These are phyloP conservation scores for Apamea epomidion DNA, from an alignment of 2,888 invertebrate species.

Conservation along the genomic window DNA sequence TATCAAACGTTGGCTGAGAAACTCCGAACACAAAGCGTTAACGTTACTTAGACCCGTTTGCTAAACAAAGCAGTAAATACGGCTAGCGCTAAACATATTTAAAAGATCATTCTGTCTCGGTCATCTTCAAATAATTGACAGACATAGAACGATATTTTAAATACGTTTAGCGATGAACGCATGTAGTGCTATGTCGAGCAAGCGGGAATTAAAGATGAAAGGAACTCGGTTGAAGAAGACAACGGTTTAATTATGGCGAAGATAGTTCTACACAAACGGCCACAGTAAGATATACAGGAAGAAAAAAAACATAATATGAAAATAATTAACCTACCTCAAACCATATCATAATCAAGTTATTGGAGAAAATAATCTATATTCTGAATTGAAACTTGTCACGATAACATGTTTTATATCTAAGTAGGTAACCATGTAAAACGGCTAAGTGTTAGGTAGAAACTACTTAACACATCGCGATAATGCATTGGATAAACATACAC, in stretches of 20 bases:
- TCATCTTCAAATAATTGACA: neutral
- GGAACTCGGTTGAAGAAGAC: neutral
- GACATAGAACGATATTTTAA: neutral
- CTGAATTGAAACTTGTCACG: constrained; percentile 14
- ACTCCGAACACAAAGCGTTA: neutral
- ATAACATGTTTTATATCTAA: constrained; percentile 32
- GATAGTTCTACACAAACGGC: neutral
- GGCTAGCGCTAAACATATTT: neutral
- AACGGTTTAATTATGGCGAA: neutral
- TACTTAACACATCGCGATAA: constrained; percentile 48
- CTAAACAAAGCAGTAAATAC: neutral
- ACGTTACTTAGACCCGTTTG: neutral
- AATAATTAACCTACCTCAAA: constrained; percentile 19
- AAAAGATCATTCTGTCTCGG: neutral
- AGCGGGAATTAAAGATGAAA: neutral
- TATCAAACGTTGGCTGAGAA: neutral
- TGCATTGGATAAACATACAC: constrained; percentile 50
- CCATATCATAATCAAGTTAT: constrained; percentile 16
- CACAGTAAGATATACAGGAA: neutral
- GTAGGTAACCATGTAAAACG: constrained; percentile 52
- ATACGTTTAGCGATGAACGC: neutral
- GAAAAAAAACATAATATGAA: neutral
- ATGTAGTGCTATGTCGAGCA: neutral
- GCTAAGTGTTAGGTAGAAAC: constrained; percentile 54
- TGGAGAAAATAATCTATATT: constrained; percentile 10